These are phyloP conservation scores for Struthio camelus DNA, from an alignment of 2,113 vertebrate species.

Conservation along the genomic window DNA sequence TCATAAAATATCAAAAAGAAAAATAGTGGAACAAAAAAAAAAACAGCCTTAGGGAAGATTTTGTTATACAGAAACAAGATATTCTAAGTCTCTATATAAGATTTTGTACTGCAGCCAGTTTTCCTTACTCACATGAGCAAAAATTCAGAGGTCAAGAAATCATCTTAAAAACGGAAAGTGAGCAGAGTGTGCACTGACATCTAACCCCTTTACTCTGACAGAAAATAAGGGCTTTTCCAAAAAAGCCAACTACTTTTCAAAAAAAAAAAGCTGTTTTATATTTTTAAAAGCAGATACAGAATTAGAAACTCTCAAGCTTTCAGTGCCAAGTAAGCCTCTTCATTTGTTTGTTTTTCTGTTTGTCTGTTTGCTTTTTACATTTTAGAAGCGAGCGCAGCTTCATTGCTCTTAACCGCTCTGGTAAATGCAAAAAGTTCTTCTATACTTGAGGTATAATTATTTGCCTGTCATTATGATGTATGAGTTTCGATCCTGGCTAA, in stretches of 20 bases:
- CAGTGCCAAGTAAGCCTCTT: conserved; percentile 37
- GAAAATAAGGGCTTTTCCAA: no score
- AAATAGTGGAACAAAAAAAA: background rate
- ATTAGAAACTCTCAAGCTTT: conserved; percentile 39
- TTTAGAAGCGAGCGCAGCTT: conserved; percentile 64
- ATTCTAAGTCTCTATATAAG: conserved; percentile 1
- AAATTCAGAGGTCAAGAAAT: conserved; percentile 15
- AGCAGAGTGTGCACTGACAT: conserved; percentile 17
- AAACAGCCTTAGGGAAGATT: conserved; percentile 46
- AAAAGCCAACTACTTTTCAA: background rate
- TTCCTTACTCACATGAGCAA: conserved; percentile 8
- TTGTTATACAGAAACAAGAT: conserved; percentile 42
- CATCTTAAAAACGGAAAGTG: background rate
- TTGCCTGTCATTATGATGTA: conserved; percentile 88
- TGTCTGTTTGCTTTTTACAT: background rate
- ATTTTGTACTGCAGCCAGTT: background rate
- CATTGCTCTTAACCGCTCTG: conserved; percentile 62
- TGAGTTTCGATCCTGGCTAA: conserved; percentile 78
- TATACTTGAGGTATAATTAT: conserved; percentile 85
- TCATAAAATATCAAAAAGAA: conserved; percentile 56
- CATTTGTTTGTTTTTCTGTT: conserved; percentile 29
- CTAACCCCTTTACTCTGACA: background rate
- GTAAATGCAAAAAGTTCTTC: conserved; percentile 73
- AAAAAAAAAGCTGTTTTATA: background rate
- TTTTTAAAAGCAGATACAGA: conserved; percentile 23